phyloP scores from a whole-genome alignment of 2,113 vertebrate genomes.

The Eubucco bourcierii region DNA sequence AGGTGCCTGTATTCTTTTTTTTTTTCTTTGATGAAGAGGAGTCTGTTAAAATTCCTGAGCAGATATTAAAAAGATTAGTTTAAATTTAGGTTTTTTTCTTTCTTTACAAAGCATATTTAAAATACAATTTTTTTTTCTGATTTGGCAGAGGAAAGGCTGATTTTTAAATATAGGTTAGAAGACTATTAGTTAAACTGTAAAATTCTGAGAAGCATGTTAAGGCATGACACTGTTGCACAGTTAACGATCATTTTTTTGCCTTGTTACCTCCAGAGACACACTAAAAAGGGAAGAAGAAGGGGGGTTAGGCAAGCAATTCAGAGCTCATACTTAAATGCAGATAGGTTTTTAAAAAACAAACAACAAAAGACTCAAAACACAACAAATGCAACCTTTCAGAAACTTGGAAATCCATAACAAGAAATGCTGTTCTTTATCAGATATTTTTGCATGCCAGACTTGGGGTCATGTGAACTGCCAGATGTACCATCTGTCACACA shows the following conservation, averaged over 20 bases:
- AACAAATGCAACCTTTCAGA: not conserved
- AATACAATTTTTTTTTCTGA: too few relatives aligned
- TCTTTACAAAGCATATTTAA: too few relatives aligned
- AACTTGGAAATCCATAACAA: not conserved
- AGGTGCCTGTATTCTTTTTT: not conserved
- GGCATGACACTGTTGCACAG: constrained; percentile 44
- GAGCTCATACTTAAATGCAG: not conserved
- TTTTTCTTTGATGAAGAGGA: not conserved
- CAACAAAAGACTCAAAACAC: not conserved
- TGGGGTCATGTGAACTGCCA: not conserved
- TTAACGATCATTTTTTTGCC: not conserved
- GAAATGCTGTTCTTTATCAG: not conserved
- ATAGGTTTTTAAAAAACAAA: not conserved
- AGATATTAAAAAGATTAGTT: not conserved
- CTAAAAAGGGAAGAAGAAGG: not conserved
- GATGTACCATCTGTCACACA: not conserved
- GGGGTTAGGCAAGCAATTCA: not conserved
- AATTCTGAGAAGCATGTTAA: constrained; percentile 42
- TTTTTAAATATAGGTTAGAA: not conserved
- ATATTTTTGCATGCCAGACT: not conserved
- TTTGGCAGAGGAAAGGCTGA: not conserved
- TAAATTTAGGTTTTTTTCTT: too few relatives aligned
- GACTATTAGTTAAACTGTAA: constrained; percentile 1
- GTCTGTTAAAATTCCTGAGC: not conserved
- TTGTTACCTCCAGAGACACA: not conserved